Conservation (phyloP, 2,797 vertebrate species). For the Philypnodon macrostomus region DNA sequence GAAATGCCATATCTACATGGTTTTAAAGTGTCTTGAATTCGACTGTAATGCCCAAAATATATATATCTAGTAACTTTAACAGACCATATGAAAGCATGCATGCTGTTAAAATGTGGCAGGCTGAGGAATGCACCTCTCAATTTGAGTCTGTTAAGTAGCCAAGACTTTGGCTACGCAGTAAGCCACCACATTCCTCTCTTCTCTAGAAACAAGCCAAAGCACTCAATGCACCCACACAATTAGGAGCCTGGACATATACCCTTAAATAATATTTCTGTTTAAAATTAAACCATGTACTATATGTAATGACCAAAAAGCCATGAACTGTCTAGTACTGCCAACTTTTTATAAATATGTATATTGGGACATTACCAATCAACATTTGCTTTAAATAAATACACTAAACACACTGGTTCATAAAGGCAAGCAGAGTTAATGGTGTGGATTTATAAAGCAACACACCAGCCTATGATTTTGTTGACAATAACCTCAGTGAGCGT, state of each 20-base stretch:
- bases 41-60: too few species aligned
- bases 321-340: too few species aligned
- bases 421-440: conserved; percentile 14
- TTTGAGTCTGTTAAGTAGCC: conserved; percentile 18
- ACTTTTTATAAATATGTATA: too few species aligned
- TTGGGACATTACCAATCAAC: too few species aligned
- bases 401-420: neutral
- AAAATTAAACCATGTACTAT: too few species aligned
- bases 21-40: neutral
- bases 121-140: conserved; percentile 26
- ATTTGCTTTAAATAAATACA: too few species aligned
- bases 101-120: neutral
- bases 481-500: conserved; percentile 15
- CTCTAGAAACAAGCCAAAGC: conserved; percentile 1
- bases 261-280: too few species aligned
- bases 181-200: conserved; percentile 29
- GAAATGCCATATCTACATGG: too few species aligned
- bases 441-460: conserved; percentile 2
- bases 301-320: too few species aligned
- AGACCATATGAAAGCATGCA: neutral
- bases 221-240: neutral
- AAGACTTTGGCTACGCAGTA: conserved; percentile 9
- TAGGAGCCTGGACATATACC: neutral
- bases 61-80: neutral
- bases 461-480: neutral